Base-by-base conservation (phyloP, 2,113 vertebrate genomes). In the Thunnus maccoyii region DNA sequence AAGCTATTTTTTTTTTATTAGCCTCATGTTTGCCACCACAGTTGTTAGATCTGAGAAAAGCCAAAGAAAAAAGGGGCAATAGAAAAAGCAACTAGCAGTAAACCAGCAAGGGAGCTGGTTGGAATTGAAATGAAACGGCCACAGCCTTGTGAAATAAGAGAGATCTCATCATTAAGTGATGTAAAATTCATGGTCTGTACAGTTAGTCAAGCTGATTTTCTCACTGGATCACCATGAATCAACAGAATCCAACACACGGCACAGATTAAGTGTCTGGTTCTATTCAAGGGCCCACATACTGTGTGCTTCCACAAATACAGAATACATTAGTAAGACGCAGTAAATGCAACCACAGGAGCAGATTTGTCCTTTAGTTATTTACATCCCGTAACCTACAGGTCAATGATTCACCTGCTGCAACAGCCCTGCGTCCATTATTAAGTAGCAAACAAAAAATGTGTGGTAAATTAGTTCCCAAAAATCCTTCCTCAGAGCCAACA, bases 131-230 rank as follows among this genome's bases (percentile, higher is more conserved):
- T 52, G 3, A 82, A 80, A 79, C 44, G 32, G 30, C 46, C n/a
- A 48, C 12, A 2, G 48, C 52, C 17, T 75, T 73, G 1, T 68
- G 11, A 68, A 75, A 78, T 25, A 44, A 78, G 46, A 57, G 46
- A 52, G 54, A 73, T 46, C 56, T 86, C 62, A 25, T 64, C 60
- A 50, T 70, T 46, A 18, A 56, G n/a, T 67, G 62, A 84, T 89
- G 83, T 67, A 78, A 87, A 83, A 88, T 84, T 72, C 72, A 80
- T 75, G 52, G 25, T 18, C 54, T 60, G 61, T 75, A 57, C 65
- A 50, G 56, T 64, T 64, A 36, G 55, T 67, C 60, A 55, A 66
- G 71, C 22, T 11, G 51, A 55, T 72, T 73, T 65, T 76, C 72
- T 50, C 54, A 48, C 15, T 60, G 51, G 58, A 77, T 71, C 46